Base-by-base conservation (phyloP, 2,797 vertebrate genomes). In the Discoglossus pictus region DNA sequence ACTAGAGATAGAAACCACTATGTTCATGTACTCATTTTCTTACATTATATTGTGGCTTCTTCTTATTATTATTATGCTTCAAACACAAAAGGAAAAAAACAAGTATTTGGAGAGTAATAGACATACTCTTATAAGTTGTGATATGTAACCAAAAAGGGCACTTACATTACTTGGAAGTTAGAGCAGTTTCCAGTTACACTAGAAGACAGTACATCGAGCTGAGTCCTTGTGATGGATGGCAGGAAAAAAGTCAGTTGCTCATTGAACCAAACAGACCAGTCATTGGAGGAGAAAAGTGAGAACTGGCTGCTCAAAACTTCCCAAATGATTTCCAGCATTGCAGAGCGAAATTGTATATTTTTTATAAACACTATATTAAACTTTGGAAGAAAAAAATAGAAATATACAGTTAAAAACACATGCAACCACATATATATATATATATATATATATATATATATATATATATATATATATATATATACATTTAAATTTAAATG, bases 161-260 rank as follows among this genome's bases (percentile, higher is more conserved):
- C 78, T 72, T 55, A 75, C 79, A 77, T 61, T 8, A 1, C 17
- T 27, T 73, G 70, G 2, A 74, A 13, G 50, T 65, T 67, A 0
- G 44, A 54, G 48, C 77, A 80, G 15, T 68, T 46, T 0, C 7
- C 8, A 2, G 61, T 25, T 18, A 50, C 25, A 13, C 5, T 0
- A 40, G 46, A 12, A 16, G 72, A 54, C 24, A 80, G 65, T 9
- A 6, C 1, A 1, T 9, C 15, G 48, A 80, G 61, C 6, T 76
- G 46, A 1, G 59, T 1, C 0, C 0, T 6, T 2, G 60, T 70
- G 64, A 72, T 21, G 1, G 72, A 76, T 24, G 74, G 42, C 7
- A 72, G 44, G 7, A 66, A 72, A 2, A 73, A 27, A 24, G 65
- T 34, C 59, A 77, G 58, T 1, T 58, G 47, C 27, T 73, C 70